Evolutionary conservation across 2,888 invertebrate species (phyloP), one percentile per base, ranked within the genome.

Genomic region (Blomia tropicalis): DNA sequence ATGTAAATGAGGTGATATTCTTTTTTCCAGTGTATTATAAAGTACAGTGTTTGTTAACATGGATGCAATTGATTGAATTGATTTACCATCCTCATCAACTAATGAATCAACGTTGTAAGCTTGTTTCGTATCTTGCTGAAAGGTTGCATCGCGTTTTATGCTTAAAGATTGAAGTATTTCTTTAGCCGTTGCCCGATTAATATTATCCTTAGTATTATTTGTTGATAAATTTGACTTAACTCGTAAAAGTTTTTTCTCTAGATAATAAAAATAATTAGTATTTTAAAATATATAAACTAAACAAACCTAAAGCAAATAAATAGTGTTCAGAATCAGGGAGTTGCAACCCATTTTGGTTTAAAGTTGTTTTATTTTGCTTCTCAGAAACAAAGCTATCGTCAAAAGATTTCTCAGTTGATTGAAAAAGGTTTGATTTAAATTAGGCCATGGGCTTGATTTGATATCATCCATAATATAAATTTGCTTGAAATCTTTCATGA

Each of bases 241-340:
- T 31, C 29, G 3, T 19, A 14, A 32, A 32, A 47, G 56, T 3
- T 29, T 23, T 27, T 36, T 56, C 23, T 56, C 56, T 56, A 56
- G n/a, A 4, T 4, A 11, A 36, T 32, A 1, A 2, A 56, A n/a
- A 56, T 2, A 30, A 54, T 25, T 5, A 31, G 19, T 5, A 19
- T 47, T 47, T 51, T 14, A n/a, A n/a, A 29, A n/a, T 4, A 51
- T 17, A 56, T 27, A 30, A 31, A 4, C 2, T 19, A 31, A 19
- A 56, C 32, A 19, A 32, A 56, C 56, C 56, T 3, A 56, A 7
- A 32, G 11, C 25, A 32, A 14, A 2, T 2, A 56, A 23, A 36
- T 56, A 56, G 11, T 56, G 25, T 36, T 56, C 29, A 14, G 56
- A 56, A 22, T 56, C 56, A 2, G 56, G 56, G 25, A 56, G 29